These are phyloP conservation scores for Apostichopus japonicus DNA, from an alignment of 35 echinoderm and acorn worm species.

Conservation along the genomic window DNA sequence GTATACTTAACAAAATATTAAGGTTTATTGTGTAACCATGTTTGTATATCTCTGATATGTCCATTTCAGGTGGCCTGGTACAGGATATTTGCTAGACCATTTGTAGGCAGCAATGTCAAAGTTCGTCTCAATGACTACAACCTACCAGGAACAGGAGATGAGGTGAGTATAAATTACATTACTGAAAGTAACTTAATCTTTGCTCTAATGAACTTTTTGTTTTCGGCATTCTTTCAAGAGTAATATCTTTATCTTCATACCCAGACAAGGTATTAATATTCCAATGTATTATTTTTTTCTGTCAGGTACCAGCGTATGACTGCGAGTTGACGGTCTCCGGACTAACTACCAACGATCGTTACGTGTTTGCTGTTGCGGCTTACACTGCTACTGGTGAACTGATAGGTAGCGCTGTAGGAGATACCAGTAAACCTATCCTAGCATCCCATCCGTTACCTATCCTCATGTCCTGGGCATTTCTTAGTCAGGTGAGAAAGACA, in stretches of 20 bases:
- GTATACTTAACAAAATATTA: too few species aligned
- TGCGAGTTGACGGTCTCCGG: conserved; percentile 91
- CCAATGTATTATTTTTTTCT: too few species aligned
- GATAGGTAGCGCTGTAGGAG: conserved; percentile 89
- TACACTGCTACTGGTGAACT: conserved; percentile 87
- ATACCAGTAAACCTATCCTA: conserved; percentile 92
- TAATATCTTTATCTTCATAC: too few species aligned
- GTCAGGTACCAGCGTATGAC: conserved; percentile 94
- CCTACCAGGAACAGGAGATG: conserved; percentile 86
- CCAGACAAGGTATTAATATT: too few species aligned
- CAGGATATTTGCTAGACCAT: conserved; percentile 78
- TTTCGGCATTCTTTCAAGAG: too few species aligned
- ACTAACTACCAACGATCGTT: conserved; percentile 83
- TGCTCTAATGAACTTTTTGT: too few species aligned
- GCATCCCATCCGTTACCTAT: conserved; percentile 89
- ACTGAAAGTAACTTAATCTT: too few species aligned
- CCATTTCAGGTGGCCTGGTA: conserved; percentile 91
- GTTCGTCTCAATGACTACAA: conserved; percentile 95
- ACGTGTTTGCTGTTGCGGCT: conserved; percentile 98
- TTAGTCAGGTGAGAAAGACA: conserved; percentile 76
- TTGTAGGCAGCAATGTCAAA: conserved; percentile 96
- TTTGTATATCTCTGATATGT: too few species aligned
- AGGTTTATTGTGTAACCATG: too few species aligned
- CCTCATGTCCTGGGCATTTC: conserved; percentile 97
- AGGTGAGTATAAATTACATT: conserved; percentile 51